Evolutionary conservation across 2,888 invertebrate species (phyloP).

Genomic region (Eupithecia dodoneata): DNA sequence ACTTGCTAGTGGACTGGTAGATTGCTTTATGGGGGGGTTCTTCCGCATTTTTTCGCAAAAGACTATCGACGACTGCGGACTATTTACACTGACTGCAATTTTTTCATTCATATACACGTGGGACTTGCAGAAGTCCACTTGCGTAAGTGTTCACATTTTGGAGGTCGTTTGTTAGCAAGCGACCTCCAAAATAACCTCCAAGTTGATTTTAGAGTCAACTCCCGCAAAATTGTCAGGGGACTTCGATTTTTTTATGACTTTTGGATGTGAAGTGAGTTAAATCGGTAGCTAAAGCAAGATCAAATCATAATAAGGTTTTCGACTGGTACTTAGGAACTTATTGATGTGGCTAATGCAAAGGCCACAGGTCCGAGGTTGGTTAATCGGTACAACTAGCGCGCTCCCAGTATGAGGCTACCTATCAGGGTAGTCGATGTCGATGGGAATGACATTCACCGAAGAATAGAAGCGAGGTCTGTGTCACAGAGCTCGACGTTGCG

Average conservation of each 20-base stretch:
- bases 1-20: no score
- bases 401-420: not conserved
- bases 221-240: no score
- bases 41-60: no score
- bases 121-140: no score
- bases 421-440: not conserved
- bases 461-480: not conserved
- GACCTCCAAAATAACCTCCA: no score
- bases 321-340: not conserved
- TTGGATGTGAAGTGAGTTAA: not conserved
- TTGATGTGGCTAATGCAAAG: not conserved
- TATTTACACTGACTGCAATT: no score
- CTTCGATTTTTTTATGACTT: not conserved
- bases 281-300: not conserved
- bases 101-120: no score
- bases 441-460: not conserved
- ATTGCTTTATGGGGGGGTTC: no score
- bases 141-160: no score
- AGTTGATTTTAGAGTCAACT: no score
- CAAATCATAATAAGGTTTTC: not conserved
- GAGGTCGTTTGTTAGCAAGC: no score
- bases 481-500: not conserved
- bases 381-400: not conserved
- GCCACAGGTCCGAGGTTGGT: not conserved
- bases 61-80: no score